A percentile compares a stretch with the other conserved stretches of the same genome.
These are phyloP conservation scores for Mercenaria mercenaria DNA, from an alignment of 1,140 invertebrate genomes.

Conservation along the genomic window DNA sequence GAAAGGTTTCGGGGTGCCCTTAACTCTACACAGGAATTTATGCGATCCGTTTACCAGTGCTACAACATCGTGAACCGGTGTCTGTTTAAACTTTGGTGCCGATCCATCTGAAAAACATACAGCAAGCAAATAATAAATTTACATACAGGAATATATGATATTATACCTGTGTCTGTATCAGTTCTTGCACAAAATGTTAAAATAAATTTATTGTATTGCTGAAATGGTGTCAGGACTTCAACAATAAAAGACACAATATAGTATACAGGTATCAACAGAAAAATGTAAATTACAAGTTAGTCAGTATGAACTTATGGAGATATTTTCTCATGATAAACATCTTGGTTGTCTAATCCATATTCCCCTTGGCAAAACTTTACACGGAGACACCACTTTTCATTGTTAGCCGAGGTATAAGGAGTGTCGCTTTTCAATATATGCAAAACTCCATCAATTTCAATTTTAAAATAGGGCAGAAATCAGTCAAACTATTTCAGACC, in stretches of 20 bases:
- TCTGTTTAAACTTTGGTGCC: not conserved
- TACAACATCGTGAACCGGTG: not conserved
- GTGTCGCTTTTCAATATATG: not conserved
- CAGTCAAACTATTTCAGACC: not conserved
- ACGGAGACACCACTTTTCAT: not conserved
- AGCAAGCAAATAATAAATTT: too few relatives aligned
- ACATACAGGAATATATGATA: not conserved
- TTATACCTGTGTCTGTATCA: too few relatives aligned
- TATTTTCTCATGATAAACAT: not conserved
- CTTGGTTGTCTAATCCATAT: not conserved
- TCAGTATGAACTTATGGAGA: too few relatives aligned
- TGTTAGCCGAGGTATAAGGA: not conserved
- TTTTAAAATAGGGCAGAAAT: not conserved
- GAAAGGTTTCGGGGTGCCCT: constrained; percentile 44
- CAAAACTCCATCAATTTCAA: not conserved
- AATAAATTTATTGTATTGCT: too few relatives aligned
- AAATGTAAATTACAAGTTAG: too few relatives aligned
- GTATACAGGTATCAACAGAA: too few relatives aligned
- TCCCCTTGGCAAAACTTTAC: not conserved
- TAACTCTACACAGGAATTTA: constrained; percentile 39
- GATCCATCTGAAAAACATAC: not conserved
- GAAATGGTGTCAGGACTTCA: too few relatives aligned
- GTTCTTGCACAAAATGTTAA: too few relatives aligned
- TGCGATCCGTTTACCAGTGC: not conserved
- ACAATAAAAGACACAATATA: not conserved